Evolutionary conservation across 64 coral and sea anemone genomes (phyloP).

Genomic region (Trachythela sp.): DNA sequence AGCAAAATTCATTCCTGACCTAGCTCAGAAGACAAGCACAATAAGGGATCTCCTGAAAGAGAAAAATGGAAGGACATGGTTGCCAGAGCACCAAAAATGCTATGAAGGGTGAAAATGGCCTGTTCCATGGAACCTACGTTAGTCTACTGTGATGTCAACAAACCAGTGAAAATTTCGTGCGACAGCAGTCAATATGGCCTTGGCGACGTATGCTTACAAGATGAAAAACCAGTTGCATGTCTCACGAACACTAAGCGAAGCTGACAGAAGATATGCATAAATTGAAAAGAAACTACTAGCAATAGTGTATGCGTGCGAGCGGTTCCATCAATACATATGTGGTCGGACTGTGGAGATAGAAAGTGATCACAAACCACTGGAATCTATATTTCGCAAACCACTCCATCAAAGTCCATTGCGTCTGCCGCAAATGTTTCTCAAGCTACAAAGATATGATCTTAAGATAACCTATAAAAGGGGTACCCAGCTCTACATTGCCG

Average conservation of each 20-base stretch:
- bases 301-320: no score
- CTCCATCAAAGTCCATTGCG: neutral
- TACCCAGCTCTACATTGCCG: neutral
- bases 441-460: neutral
- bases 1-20: slow-evolving; percentile 38
- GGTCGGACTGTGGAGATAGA: neutral
- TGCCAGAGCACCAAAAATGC: slow-evolving; percentile 42
- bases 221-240: neutral
- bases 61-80: slow-evolving; percentile 42
- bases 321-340: neutral
- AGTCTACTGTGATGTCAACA: slow-evolving; percentile 50
- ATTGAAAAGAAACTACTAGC: neutral
- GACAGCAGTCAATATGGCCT: slow-evolving; percentile 46
- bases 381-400: neutral
- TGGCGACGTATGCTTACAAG: slow-evolving; percentile 47
- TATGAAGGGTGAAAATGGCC: slow-evolving; percentile 41
- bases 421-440: neutral
- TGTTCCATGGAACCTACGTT: slow-evolving; percentile 35
- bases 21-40: slow-evolving; percentile 45
- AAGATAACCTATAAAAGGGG: neutral
- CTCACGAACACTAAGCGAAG: neutral
- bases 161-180: slow-evolving; percentile 39
- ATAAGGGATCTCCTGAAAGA: slow-evolving; percentile 46
- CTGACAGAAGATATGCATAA: neutral
- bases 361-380: neutral